These are phyloP conservation scores for Aromia moschata DNA, from an alignment of 2,888 invertebrate species.

Conservation along the genomic window DNA sequence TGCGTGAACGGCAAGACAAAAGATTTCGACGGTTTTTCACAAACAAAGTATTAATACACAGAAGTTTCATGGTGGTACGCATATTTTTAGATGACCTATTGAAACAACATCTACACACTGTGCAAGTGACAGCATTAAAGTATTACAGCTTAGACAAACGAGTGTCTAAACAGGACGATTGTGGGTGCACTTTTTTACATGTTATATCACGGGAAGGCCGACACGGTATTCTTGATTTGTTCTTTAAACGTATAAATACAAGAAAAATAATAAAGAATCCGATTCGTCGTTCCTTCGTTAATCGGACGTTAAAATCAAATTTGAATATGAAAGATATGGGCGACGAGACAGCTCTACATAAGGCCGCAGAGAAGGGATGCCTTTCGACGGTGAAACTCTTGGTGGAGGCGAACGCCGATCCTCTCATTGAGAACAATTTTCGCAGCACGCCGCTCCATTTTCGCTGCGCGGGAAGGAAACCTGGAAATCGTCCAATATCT, in stretches of 20 bases:
- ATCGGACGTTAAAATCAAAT: too few species aligned
- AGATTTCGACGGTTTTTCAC: background rate
- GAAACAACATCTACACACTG: background rate
- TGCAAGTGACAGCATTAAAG: too few species aligned
- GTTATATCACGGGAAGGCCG: background rate
- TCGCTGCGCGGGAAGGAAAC: too few species aligned
- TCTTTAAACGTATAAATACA: background rate
- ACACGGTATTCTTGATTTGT: background rate
- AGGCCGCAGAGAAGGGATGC: background rate
- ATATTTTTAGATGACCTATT: background rate
- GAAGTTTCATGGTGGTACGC: background rate
- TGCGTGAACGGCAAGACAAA: background rate
- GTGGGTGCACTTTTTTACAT: background rate
- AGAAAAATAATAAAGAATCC: too few species aligned
- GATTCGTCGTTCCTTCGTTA: too few species aligned
- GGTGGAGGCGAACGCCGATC: background rate
- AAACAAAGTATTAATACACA: background rate
- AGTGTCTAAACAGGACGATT: too few species aligned
- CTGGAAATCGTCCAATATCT: too few species aligned
- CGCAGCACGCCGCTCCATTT: background rate
- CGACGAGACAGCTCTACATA: background rate
- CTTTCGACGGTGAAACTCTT: background rate
- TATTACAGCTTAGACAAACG: background rate
- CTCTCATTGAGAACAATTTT: background rate
- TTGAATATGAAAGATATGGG: background rate